phyloP scores from a whole-genome alignment of 2,797 vertebrate genomes.

The Pipistrellus nathusii region DNA sequence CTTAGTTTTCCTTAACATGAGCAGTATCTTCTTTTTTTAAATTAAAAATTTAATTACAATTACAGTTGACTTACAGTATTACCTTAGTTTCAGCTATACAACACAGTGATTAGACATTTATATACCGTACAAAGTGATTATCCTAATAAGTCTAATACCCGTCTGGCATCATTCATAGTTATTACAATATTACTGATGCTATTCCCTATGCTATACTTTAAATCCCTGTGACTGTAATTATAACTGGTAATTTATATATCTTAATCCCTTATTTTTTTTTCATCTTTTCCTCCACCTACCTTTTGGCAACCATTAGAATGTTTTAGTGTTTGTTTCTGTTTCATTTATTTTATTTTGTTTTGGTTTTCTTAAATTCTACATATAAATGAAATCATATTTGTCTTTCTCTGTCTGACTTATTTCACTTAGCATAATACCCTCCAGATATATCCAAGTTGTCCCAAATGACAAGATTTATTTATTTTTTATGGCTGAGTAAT shows the following conservation, averaged over 20 bases:
- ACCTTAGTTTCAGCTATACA: background rate
- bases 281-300: background rate
- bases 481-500: background rate
- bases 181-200: background rate
- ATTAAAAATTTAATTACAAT: background rate
- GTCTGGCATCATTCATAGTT: background rate
- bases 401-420: background rate
- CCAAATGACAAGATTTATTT: background rate
- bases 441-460: background rate
- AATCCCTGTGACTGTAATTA: background rate
- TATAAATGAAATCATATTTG: background rate
- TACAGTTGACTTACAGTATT: background rate
- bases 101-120: background rate
- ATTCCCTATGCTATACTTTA: background rate
- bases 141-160: background rate
- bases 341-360: background rate
- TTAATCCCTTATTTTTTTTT: background rate
- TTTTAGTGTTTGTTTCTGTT: background rate
- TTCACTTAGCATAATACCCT: background rate
- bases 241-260: background rate
- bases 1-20: conserved; percentile 7
- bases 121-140: background rate
- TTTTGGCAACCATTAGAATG: background rate
- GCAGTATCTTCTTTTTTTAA: background rate
- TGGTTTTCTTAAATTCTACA: background rate